Base-by-base conservation (phyloP, 2,797 vertebrate species). In the Chaunax sp. region DNA sequence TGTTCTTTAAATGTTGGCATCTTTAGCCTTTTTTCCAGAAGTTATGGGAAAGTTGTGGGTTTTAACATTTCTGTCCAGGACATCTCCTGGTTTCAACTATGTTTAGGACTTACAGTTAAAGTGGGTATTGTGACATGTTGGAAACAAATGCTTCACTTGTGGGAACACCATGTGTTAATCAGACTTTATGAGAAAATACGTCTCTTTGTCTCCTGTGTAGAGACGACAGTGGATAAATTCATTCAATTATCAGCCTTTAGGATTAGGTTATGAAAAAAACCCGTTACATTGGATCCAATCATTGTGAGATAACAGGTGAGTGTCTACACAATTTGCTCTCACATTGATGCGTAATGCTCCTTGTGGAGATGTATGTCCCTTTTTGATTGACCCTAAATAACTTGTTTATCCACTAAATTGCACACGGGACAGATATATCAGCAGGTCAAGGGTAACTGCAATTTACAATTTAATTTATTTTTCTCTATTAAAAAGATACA, bases 211-310 rank as follows among this genome's bases (percentile, higher is more conserved):
- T 81, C 60, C 57, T 22, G 37, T 57, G 43, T 14, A 3, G 26
- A 69, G 50, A 50, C 25, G 64, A 41, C 51, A 53, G 57, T 12
- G 51, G 47, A 30, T 38, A 78, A 58, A 72, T 64, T 80, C 50
- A 87, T 83, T 84, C 64, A 87, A 75, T 80, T 79, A 74, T 71
- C 63, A 67, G 52, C 69, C 70, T 81, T 70, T 83, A n/a, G n/a
- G n/a, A n/a, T 81, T 56, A 69, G 68, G 78, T 77, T 75, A 35
- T 80, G 72, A 78, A 83, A 74, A 74, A 68, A 81, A 81, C 73
- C 35, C 15, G 25, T 78, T 73, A 68, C 33, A 71, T 84, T 77
- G 70, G 70, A 83, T 79, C 55, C 50, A 82, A 84, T 87, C 77
- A 79, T 72, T 58, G 56, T 14, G 62, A 73, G 61, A 68, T 73